Evolutionary conservation across 2,797 vertebrate species (phyloP).

Genomic region (Xerus rutilus): DNA sequence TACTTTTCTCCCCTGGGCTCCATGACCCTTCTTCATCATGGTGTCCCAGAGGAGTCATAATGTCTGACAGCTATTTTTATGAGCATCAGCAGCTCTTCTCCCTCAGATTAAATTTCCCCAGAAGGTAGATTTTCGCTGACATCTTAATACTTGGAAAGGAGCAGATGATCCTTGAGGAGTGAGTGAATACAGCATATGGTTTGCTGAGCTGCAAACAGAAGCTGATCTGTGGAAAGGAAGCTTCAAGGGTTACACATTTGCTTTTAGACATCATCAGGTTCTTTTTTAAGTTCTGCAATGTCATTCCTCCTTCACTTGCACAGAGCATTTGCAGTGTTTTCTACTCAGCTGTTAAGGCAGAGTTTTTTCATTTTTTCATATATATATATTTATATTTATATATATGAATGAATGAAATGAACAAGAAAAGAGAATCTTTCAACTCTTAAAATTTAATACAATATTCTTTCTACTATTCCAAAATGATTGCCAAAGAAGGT

Average conservation of each 20-base stretch:
- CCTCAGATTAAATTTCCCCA: constrained; percentile 86
- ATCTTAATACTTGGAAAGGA: constrained; percentile 86
- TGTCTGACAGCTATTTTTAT: constrained; percentile 87
- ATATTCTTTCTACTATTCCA: neutral
- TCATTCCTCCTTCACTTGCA: constrained; percentile 65
- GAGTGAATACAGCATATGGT: constrained; percentile 82
- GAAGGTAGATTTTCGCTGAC: constrained; percentile 90
- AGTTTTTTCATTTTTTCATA: neutral
- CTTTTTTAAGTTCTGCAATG: constrained; percentile 82
- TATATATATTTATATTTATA: neutral
- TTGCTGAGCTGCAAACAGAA: constrained; percentile 85
- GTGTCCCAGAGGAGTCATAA: constrained; percentile 71
- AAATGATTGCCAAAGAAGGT: constrained; percentile 15
- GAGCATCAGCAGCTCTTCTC: constrained; percentile 80
- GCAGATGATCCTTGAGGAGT: constrained; percentile 79
- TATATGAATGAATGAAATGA: neutral
- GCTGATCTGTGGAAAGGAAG: constrained; percentile 84
- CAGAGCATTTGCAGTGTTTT: constrained; percentile 45
- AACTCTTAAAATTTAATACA: neutral
- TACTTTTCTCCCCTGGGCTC: constrained; percentile 58
- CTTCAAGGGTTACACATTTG: constrained; percentile 76
- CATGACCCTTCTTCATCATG: constrained; percentile 50
- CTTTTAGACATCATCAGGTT: constrained; percentile 71
- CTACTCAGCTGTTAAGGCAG: constrained; percentile 36
- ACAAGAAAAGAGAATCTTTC: neutral